A percentile compares a stretch with the other conserved stretches of the same genome.
phyloP scores from a whole-genome alignment of 2,113 vertebrate genomes.

The Polypterus senegalus region DNA sequence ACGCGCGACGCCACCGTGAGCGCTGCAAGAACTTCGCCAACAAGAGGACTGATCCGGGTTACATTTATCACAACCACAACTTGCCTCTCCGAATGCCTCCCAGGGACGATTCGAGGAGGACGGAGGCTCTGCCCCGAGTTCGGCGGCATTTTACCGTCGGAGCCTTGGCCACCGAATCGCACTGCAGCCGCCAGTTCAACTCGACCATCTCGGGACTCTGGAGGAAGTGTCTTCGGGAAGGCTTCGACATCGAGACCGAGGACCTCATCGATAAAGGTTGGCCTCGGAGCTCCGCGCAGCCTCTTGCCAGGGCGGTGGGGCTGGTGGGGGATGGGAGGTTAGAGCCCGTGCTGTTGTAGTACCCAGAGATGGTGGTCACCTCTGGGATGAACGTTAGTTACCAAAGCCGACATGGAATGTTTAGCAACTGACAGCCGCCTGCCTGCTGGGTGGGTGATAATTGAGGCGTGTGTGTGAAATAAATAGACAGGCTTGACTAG shows the following conservation, averaged over 20 bases:
- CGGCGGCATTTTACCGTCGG: conserved; percentile 48
- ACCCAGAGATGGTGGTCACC: too few relatives aligned
- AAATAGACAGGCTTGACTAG: too few relatives aligned
- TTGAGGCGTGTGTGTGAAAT: too few relatives aligned
- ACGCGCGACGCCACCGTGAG: conserved; percentile 70
- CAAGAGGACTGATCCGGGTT: conserved; percentile 74
- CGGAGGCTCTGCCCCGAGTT: conserved; percentile 30
- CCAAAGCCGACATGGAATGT: too few relatives aligned
- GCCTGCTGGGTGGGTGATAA: too few relatives aligned
- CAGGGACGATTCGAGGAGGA: conserved; percentile 37
- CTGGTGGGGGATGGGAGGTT: conserved; percentile 12
- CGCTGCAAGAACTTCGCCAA: conserved; percentile 74
- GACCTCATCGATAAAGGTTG: conserved; percentile 74
- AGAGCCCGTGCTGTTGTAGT: neutral
- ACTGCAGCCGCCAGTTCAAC: conserved; percentile 75
- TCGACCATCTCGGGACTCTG: conserved; percentile 75
- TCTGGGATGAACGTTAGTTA: too few relatives aligned
- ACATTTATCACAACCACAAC: conserved; percentile 73
- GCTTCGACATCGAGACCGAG: conserved; percentile 76
- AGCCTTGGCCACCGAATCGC: conserved; percentile 61
- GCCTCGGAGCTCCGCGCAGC: neutral
- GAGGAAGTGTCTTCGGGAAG: conserved; percentile 72
- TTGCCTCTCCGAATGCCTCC: conserved; percentile 71
- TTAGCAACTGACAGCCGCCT: too few relatives aligned
- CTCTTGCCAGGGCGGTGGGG: neutral